Evolutionary conservation across 2,888 invertebrate species (phyloP), one percentile per base, ranked within the genome.

Genomic region (Tromatobia lineatoria): DNA sequence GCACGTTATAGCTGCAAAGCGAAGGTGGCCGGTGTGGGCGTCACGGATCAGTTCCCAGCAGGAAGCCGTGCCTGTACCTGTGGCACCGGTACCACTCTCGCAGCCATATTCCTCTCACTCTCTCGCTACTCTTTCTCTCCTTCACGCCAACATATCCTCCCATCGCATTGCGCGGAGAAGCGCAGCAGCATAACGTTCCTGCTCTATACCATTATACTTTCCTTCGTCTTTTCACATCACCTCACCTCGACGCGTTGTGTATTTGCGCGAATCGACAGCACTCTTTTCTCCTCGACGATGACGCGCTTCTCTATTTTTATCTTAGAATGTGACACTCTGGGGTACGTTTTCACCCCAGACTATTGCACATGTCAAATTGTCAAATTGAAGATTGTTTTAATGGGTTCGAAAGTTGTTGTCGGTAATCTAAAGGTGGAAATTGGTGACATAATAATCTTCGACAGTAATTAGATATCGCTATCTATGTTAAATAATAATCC

Each of bases 11-110:
- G 80, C 61, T 50, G 85, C 79, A 61, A 85, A 86, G 83, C 78
- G 82, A 85, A 85, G 85, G 86, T 89, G 88, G 87, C 86, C 81
- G 82, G 87, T 88, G 91, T 91, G 88, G 91, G 91, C 91, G 92
- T 91, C 90, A 91, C 89, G 91, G 91, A 91, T 91, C 91, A 88
- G 88, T 88, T 89, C 87, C 88, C 89, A 91, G 89, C 91, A 91
- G 91, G 90, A 91, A 92, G 88, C 90, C 90, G 86, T 90, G 90
- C 88, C 90, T 90, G 77, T 83, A 88, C 88, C 87, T 88, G 89
- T 83, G 78, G 78, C 80, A 74, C 77, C 47, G 77, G 88, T 88
- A 87, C 85, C 85, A 87, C 85, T 88, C 86, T 84, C 87, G 85
- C 86, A 85, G 82, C 87, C 86, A 88, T 85, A 83, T 78, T 80